A percentile compares a stretch with the other conserved stretches of the same genome.
Conservation (phyloP, 1,140 invertebrate species). For the Drosophila orena region DNA sequence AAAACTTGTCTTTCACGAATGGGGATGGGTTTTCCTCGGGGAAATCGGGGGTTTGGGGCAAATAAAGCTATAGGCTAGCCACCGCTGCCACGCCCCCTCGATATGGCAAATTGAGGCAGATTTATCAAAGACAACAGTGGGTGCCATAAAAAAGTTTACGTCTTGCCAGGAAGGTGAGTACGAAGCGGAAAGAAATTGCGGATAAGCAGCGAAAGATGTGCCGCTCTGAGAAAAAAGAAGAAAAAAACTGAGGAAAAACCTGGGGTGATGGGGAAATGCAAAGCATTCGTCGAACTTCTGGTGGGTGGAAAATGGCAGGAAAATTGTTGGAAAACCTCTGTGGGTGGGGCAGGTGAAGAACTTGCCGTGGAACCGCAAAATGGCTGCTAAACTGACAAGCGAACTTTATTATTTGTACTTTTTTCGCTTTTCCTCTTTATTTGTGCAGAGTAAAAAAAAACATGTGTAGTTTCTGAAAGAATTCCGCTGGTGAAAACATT, state of each 20-base stretch:
- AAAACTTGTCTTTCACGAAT: constrained; percentile 78
- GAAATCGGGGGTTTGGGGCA: constrained; percentile 11
- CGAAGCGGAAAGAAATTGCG: constrained; percentile 73
- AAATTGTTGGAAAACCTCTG: constrained; percentile 9
- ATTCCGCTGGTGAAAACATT: background rate
- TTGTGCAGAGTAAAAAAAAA: constrained; percentile 12
- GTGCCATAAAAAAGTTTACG: constrained; percentile 85
- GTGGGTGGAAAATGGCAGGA: constrained; percentile 39
- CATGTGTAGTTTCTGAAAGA: too few species aligned
- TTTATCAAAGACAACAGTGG: constrained; percentile 81
- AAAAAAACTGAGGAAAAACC: background rate
- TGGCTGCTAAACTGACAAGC: constrained; percentile 85
- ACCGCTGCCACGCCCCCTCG: constrained; percentile 39
- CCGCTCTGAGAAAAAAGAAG: constrained; percentile 8
- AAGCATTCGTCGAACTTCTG: constrained; percentile 49
- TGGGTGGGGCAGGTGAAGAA: constrained; percentile 27
- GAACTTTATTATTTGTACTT: constrained; percentile 83
- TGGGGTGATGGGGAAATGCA: constrained; percentile 44
- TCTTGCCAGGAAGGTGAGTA: constrained; percentile 61
- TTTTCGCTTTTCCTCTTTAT: constrained; percentile 18
- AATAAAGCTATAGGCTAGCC: constrained; percentile 67
- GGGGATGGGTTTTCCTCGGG: constrained; percentile 1
- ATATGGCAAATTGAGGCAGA: constrained; percentile 84
- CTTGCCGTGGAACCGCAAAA: constrained; percentile 80
- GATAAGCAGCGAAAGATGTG: constrained; percentile 75